These are phyloP conservation scores for Rhamphomyia laevipes DNA, from an alignment of 2,888 invertebrate genomes.

Conservation along the genomic window DNA sequence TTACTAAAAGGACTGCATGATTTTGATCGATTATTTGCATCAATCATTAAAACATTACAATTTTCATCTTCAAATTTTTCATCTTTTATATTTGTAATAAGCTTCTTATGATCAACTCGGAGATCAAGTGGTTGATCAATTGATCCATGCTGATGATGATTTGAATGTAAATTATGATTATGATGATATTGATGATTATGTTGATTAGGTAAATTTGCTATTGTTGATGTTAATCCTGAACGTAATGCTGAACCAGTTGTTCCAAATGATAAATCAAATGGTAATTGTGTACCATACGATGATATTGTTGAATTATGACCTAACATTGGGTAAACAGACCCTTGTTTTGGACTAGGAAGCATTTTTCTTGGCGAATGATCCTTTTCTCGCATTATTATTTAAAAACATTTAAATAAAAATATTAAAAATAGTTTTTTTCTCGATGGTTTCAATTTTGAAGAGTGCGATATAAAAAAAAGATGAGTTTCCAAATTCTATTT, in stretches of 20 bases:
- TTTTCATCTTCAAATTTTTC: constrained; percentile 67
- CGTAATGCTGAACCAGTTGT: constrained; percentile 34
- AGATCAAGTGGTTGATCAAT: constrained; percentile 79
- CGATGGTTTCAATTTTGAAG: too few relatives aligned
- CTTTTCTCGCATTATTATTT: constrained; percentile 71
- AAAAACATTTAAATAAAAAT: background rate
- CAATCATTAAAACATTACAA: constrained; percentile 58
- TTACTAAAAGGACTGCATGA: background rate
- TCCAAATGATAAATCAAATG: constrained; percentile 50
- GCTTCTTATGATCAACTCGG: constrained; percentile 72
- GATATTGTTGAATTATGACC: constrained; percentile 36
- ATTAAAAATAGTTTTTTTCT: too few relatives aligned
- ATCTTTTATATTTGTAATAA: constrained; percentile 22
- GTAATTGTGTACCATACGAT: constrained; percentile 42
- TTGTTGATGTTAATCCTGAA: constrained; percentile 30
- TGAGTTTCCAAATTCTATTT: too few relatives aligned
- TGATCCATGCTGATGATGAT: constrained; percentile 16
- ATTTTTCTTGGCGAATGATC: constrained; percentile 85
- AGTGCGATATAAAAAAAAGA: too few relatives aligned
- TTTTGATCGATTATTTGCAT: constrained; percentile 2
- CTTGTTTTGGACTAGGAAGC: constrained; percentile 64
- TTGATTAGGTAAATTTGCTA: constrained; percentile 25
- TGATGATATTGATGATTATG: constrained; percentile 40
- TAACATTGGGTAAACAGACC: constrained; percentile 57
- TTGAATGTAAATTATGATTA: constrained; percentile 27